Conservation (phyloP, 2,888 invertebrate species). For the Achlya flavicornis region DNA sequence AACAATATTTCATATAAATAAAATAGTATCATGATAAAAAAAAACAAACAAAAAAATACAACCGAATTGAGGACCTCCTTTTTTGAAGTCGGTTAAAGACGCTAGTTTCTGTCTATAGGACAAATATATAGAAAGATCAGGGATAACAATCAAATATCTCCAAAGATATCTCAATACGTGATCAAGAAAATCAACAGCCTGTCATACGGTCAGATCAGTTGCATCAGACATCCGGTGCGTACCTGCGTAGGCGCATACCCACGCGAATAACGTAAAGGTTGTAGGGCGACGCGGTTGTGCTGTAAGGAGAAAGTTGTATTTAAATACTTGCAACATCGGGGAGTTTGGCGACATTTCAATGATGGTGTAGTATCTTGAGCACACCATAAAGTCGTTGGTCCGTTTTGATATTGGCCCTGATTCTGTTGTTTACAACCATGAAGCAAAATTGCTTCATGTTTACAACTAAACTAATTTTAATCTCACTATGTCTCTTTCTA, state of each 20-base stretch:
- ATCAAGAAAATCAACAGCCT: background rate
- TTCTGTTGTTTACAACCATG: no score
- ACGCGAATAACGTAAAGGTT: background rate
- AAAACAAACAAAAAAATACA: no score
- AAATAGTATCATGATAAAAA: no score
- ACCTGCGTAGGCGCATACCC: constrained; percentile 3
- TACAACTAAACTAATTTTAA: no score
- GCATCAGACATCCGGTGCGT: constrained; percentile 8
- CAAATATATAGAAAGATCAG: background rate
- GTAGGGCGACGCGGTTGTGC: background rate
- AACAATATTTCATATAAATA: no score
- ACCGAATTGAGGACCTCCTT: no score
- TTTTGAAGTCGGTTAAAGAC: no score
- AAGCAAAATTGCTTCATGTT: no score
- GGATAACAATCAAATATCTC: background rate
- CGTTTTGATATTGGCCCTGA: no score
- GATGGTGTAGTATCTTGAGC: background rate
- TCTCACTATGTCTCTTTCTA: no score
- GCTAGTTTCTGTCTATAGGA: no score
- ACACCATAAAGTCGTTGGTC: no score
- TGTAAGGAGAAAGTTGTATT: background rate
- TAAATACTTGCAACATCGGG: background rate
- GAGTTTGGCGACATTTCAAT: background rate
- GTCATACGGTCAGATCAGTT: background rate
- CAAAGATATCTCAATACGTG: background rate